Evolutionary conservation across 2,888 invertebrate genomes (phyloP), one percentile per base, ranked within the genome.

Genomic region (Mesochorus sp.): DNA sequence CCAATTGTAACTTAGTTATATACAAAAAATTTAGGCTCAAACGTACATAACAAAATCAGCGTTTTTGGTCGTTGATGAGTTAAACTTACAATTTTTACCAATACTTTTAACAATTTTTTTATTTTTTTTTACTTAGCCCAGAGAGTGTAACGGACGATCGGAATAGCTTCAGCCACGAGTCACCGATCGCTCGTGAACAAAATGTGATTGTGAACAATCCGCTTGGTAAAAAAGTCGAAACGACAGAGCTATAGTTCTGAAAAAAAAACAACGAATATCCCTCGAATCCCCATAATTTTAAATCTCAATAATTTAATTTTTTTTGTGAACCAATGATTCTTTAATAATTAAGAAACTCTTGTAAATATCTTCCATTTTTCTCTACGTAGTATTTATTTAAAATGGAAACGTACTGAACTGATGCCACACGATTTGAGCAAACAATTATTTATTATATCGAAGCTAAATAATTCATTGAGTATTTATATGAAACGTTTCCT

Each of bases 211-310:
- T 88, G 5, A 90, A 87, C 64, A 88, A 91, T 82, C 90, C 90
- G 14, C 84, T 90, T 17, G 89, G 88, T 10, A 89, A 89, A 76
- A 90, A 88, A 75, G 82, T 91, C 12, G 91, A 91, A 79, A 91
- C 91, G 26, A 91, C 91, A 1, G 91, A 88, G 51, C 74, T 87
- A 24, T 86, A 85, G 67, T 1, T 8, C 51, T 51, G 24, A 59
- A n/a, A 10, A 66, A 28, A 10, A 51, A 14, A 49, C 28, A 10
- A 26, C n/a, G n/a, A 42, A 44, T 31, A 37, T 24, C 17, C 49
- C 4, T 24, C 37, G 6, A 34, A 21, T 14, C 19, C n/a, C 42
- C 28, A 21, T 19, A 51, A 28, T 26, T 51, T 42, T n/a, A n/a
- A n/a, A n/a, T n/a, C n/a, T n/a, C n/a, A n/a, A n/a, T n/a, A n/a